A percentile compares a stretch with the other conserved stretches of the same genome.
Evolutionary conservation across 2,113 vertebrate genomes (phyloP).

Genomic region (Dipodomys merriami): DNA sequence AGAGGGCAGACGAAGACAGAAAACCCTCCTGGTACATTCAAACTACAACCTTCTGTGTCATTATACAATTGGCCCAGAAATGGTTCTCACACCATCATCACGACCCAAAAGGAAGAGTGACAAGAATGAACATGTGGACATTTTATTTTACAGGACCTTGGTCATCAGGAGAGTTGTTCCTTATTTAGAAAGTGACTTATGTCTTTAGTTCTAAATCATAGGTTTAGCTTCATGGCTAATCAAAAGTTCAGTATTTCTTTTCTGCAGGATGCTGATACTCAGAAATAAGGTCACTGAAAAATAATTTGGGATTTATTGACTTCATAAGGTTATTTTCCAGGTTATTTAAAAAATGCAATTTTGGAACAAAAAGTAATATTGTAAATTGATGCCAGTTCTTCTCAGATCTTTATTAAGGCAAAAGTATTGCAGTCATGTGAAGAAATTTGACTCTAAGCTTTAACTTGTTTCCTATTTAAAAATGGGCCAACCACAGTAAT

Average conservation of each 20-base stretch:
- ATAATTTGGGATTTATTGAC: slow-evolving; percentile 71
- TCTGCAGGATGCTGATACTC: slow-evolving; percentile 44
- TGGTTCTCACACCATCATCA: slow-evolving; percentile 1
- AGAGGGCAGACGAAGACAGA: not conserved
- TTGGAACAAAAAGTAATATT: slow-evolving; percentile 71
- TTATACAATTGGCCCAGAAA: slow-evolving; percentile 19
- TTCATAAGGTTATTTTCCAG: slow-evolving; percentile 64
- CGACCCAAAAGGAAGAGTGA: slow-evolving; percentile 36
- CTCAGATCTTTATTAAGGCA: slow-evolving; percentile 67
- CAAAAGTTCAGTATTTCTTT: slow-evolving; percentile 70
- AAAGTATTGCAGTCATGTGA: not conserved
- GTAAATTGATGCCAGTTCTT: slow-evolving; percentile 56
- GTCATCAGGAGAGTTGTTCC: slow-evolving; percentile 17
- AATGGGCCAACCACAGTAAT: slow-evolving; percentile 47
- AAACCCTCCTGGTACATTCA: slow-evolving; percentile 45
- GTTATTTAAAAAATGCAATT: slow-evolving; percentile 77
- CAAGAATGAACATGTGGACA: not conserved
- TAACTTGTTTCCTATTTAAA: not conserved
- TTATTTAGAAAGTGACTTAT: slow-evolving; percentile 49
- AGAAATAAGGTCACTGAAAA: slow-evolving; percentile 74
- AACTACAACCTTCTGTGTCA: slow-evolving; percentile 46
- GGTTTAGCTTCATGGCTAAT: slow-evolving; percentile 62
- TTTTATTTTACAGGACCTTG: slow-evolving; percentile 13
- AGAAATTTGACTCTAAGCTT: slow-evolving; percentile 42
- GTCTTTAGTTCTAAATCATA: not conserved